These are phyloP conservation scores for Chaetops frenatus DNA, from an alignment of 2,113 vertebrate species.

Conservation along the genomic window DNA sequence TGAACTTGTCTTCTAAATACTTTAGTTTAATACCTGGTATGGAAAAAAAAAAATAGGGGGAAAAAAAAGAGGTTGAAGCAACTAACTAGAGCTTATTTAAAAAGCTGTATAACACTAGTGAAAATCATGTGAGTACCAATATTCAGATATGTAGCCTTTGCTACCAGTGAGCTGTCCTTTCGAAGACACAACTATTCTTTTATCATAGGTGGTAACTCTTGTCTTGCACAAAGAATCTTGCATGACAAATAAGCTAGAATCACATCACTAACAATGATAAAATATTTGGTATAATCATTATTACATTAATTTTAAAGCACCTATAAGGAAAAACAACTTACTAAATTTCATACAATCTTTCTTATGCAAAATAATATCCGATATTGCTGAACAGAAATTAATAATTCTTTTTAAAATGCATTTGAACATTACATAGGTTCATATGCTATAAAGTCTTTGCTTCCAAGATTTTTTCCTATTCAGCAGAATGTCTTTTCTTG, in stretches of 20 bases:
- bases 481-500: rapidly evolving
- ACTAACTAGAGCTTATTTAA: background rate
- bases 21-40: background rate
- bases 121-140: background rate
- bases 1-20: background rate
- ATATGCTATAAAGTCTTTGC: background rate
- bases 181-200: background rate
- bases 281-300: background rate
- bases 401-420: background rate
- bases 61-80: background rate
- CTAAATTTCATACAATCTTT: background rate
- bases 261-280: background rate
- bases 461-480: background rate
- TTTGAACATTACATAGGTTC: background rate
- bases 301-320: background rate
- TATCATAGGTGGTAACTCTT: background rate
- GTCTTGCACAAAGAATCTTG: background rate
- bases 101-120: background rate
- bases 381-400: background rate
- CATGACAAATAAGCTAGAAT: background rate
- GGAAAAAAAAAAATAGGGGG: background rate
- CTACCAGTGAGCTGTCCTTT: background rate
- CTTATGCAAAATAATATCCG: background rate
- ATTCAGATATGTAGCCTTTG: background rate
- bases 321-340: background rate